Percentiles rank a stretch among this genome's conserved stretches.
Conservation (phyloP, 35 echinoderm and acorn worm genomes). For the Apostichopus californicus region DNA sequence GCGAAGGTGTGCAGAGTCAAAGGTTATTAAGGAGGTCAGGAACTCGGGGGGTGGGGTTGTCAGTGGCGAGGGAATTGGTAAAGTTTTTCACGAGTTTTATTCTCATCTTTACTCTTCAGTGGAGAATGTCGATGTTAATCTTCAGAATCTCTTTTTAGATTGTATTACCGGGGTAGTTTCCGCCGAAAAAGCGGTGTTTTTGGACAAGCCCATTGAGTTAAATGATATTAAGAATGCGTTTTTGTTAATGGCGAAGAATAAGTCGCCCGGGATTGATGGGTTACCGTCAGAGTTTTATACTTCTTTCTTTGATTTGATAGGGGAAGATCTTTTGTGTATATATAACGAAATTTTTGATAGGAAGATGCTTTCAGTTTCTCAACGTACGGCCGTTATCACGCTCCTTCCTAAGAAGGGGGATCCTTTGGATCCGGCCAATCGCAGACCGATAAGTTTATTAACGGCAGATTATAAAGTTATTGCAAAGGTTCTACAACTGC, state of each 20-base stretch:
- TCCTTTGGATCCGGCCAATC: neutral
- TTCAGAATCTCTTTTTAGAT: neutral
- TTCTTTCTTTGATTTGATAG: slow-evolving; percentile 10
- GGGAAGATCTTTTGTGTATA: slow-evolving; percentile 39
- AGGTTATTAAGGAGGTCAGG: slow-evolving; percentile 3
- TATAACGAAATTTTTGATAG: slow-evolving; percentile 23
- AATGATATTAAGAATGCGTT: slow-evolving; percentile 35
- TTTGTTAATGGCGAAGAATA: slow-evolving; percentile 15
- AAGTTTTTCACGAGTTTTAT: slow-evolving; percentile 54
- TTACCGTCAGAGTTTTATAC: slow-evolving; percentile 67
- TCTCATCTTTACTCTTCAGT: neutral
- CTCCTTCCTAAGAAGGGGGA: neutral
- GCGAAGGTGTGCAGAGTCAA: neutral
- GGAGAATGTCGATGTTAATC: neutral
- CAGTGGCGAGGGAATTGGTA: neutral
- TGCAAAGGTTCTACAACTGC: neutral
- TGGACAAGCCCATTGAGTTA: neutral
- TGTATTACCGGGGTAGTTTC: neutral
- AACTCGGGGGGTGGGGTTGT: neutral
- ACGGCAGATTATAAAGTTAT: neutral
- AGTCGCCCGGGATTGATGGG: slow-evolving; percentile 68
- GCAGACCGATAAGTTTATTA: neutral
- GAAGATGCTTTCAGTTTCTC: slow-evolving; percentile 4
- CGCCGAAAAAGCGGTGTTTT: too few species aligned
- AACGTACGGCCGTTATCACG: neutral